These are phyloP conservation scores for Pelodiscus sinensis DNA, from an alignment of 2,113 vertebrate species.

Conservation along the genomic window DNA sequence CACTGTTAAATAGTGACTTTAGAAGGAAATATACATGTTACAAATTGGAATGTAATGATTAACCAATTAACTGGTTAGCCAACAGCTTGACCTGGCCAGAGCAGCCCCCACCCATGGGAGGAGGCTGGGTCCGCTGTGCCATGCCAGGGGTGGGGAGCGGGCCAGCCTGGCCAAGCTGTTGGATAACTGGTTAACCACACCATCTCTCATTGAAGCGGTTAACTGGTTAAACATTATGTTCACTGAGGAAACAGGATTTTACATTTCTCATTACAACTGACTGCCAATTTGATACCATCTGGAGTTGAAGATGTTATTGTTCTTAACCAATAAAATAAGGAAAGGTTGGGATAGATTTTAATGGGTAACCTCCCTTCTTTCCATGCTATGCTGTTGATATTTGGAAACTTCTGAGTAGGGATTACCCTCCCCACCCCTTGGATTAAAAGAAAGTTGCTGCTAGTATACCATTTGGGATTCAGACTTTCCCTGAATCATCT, in stretches of 20 bases:
- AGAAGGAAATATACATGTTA: fast-evolving
- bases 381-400: neutral
- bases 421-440: neutral
- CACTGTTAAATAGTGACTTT: neutral
- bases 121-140: too few species aligned
- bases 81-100: too few species aligned
- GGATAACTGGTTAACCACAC: too few species aligned
- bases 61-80: too few species aligned
- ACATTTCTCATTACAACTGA: too few species aligned
- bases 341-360: neutral
- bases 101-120: too few species aligned
- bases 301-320: neutral
- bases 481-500: neutral
- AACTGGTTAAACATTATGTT: too few species aligned
- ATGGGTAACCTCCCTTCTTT: neutral
- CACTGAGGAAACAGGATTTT: too few species aligned
- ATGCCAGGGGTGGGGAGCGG: too few species aligned
- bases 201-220: too few species aligned
- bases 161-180: too few species aligned
- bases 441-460: fast-evolving
- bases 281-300: neutral
- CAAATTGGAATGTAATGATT: too few species aligned
- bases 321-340: neutral
- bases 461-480: neutral
- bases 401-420: neutral